Evolutionary conservation across 1,140 invertebrate genomes (phyloP), one percentile per base, ranked within the genome.

Genomic region (Drosophila punjabiensis): DNA sequence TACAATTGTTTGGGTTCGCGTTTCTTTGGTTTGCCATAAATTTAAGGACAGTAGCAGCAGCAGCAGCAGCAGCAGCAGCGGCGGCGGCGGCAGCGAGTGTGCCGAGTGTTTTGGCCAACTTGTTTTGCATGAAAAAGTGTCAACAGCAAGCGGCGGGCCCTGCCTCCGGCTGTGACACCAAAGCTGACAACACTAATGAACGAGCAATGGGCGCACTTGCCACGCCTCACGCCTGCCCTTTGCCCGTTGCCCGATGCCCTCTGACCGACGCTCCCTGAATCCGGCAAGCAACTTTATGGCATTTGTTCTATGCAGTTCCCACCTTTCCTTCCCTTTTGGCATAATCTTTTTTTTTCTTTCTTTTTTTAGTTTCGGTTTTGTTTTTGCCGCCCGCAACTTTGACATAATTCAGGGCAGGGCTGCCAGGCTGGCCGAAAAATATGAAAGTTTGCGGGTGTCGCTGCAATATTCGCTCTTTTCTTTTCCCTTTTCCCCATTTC

Each of bases 121-220:
- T 79, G 65, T 82, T 82, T 78, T 74, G 79, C 75, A 71, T 79
- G 76, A 62, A 74, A 78, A 81, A 80, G 81, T 81, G 82, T 85
- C 82, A 84, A 80, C 71, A 84, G 61, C 81, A 84, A 62, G 65
- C 63, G 65, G 70, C 63, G 60, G 56, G 61, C 41, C 50, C 62
- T 68, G 76, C 81, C 76, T 55, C 71, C 63, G 79, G 78, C 64
- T 73, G 45, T 89, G 85, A 89, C 84, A 81, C 81, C 64, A 59
- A 81, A 85, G 65, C 78, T 89, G 85, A 79, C 85, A 89, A 80
- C 85, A 80, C 85, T 89, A 89, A 89, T 89, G 85, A 89, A 88
- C 76, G 76, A 79, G 76, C 78, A 60, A 50, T 69, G 73, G 63
- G 66, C 55, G 47, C 64, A 47, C 65, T 67, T 71, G 62, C 65